Evolutionary conservation across 2,113 vertebrate genomes (phyloP), one percentile per base, ranked within the genome.

Genomic region (Ailurus styani): DNA sequence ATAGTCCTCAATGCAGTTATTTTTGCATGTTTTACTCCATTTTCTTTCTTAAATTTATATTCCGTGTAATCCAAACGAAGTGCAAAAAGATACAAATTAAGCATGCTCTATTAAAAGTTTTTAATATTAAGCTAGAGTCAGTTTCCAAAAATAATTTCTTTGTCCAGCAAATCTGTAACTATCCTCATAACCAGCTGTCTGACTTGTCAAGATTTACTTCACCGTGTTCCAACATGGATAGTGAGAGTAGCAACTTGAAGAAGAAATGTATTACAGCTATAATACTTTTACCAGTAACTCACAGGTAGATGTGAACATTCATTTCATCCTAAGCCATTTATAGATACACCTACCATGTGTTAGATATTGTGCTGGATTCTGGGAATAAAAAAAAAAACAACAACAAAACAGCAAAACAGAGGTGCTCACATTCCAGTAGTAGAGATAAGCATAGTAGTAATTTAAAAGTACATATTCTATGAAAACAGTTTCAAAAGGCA

Each of bases 261-360:
- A 79, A 87, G 50, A 88, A n/a, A 72, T 90, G 89, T 95, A 78
- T 95, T 97, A 75, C 90, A 81, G 42, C 42, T 84, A 14, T 91
- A 89, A 91, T 87, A 54, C 37, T 21, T 90, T 96, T 79, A 79
- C 17, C 37, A 85, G 45, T n/a, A 77, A 27, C 88, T 91, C 55
- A 55, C 18, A 66, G 77, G 50, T 70, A 31, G 90, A 96, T 75
- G 2, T 75, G 50, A 62, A 7, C 79, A 81, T 93, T 90, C 40
- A 57, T 89, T 93, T 29, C 81, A 0, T 90, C 11, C 2, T 54
- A 75, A 87, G 42, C 94, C 93, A 78, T 78, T 88, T 93, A 78
- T 88, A 23, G 55, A 60, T 70, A 5, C 0, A 57, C 23, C 1
- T 78, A 14, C 23, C 42, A 3, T 62, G 5, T 77, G 1, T 64